A percentile compares a stretch with the other conserved stretches of the same genome.
These are phyloP conservation scores for Abscondita cerata DNA, from an alignment of 2,888 invertebrate species.

Conservation along the genomic window DNA sequence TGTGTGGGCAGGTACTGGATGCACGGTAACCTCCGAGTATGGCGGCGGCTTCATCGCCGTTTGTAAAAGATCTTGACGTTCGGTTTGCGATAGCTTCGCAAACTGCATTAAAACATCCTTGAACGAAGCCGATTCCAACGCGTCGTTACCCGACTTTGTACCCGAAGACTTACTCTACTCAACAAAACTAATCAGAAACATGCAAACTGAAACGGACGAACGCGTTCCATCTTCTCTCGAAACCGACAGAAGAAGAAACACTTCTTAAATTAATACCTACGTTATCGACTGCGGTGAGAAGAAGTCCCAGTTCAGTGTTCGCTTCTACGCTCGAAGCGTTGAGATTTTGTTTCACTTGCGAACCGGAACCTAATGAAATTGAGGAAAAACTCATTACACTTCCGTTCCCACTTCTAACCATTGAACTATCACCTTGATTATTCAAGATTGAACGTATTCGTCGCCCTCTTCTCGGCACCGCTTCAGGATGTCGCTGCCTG, in stretches of 20 bases:
- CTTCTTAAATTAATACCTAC: constrained; percentile 45
- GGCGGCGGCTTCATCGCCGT: constrained; percentile 63
- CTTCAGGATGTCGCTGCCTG: constrained; percentile 77
- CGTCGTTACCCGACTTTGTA: constrained; percentile 62
- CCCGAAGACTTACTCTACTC: constrained; percentile 50
- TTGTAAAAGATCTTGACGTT: constrained; percentile 54
- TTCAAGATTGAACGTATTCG: constrained; percentile 66
- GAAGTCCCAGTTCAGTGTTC: constrained; percentile 52
- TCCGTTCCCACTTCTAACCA: constrained; percentile 48
- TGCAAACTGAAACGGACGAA: neutral
- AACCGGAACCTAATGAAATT: constrained; percentile 59
- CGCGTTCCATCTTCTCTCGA: neutral
- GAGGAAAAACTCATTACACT: constrained; percentile 54
- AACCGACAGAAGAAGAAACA: neutral
- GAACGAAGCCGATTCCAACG: constrained; percentile 61
- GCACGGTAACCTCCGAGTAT: constrained; percentile 80
- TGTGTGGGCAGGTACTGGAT: constrained; percentile 66
- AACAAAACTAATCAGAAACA: neutral
- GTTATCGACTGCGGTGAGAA: constrained; percentile 51
- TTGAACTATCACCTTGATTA: constrained; percentile 43
- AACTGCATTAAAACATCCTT: constrained; percentile 81
- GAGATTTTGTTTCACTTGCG: constrained; percentile 54
- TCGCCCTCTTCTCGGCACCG: constrained; percentile 72
- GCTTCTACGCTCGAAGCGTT: constrained; percentile 46
- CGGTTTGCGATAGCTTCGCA: constrained; percentile 68